Base-by-base conservation (phyloP, 2,113 vertebrate species). In the Gobius niger region DNA sequence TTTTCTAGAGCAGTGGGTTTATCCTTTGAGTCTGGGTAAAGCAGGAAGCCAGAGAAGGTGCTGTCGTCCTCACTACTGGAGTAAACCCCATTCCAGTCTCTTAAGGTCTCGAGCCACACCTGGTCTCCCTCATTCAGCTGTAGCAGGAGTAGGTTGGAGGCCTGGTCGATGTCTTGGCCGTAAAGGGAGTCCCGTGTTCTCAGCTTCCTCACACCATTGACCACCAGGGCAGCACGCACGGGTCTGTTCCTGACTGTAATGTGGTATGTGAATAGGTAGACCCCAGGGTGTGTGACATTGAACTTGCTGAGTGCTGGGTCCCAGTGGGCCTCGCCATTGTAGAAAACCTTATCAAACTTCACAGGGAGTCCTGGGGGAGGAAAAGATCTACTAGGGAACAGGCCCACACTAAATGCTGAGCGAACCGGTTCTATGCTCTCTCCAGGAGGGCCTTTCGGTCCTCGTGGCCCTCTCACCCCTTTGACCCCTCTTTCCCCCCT, bases 21-120 rank as follows among this genome's bases (percentile, higher is more conserved):
- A 42, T 4, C 52, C 60, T 82, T 88, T 69, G 64, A 19, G 52
- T 95, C 94, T 0, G 95, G 93, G 57, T 96, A 98, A 44, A 99
- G 90, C 76, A 99, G 90, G 85, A 99, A 99, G 44, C 97, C 97
- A 0, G 95, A 95, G 69, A 99, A 99, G 56, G 95, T 87, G 69
- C 96, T 98, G 81, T 98, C 95, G 0, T 99, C 97, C 78, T 99
- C 97, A 0, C 92, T 89, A 7, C 96, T 94, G 44, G 91, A 95
- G 2, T 96, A 97, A 60, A 98, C 73, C 0, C 97, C 96, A 5
- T 98, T 98, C 96, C 96, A 97, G 73, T 98, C 96, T 73, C 94
- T 91, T 0, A 94, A 90, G 0, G 94, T 95, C 83, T 98, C 96
- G 78, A 99, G 83, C 96, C 96, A 99, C 67, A 99, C 96, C 69